phyloP scores from a whole-genome alignment of 2,797 vertebrate species.

The Neostethus bicornis region DNA sequence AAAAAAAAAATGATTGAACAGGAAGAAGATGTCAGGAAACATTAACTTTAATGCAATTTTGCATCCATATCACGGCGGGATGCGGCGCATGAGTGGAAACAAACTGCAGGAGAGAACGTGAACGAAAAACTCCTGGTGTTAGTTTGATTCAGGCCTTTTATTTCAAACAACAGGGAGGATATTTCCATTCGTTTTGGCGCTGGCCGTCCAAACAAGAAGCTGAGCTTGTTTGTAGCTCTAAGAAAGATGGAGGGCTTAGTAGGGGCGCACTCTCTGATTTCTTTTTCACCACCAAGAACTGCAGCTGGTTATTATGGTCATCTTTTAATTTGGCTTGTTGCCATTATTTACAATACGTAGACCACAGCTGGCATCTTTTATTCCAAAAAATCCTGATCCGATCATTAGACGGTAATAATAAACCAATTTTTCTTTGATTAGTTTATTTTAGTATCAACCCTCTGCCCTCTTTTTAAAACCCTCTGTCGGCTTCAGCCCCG shows the following conservation, averaged over 20 bases:
- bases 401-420: conserved; percentile 70
- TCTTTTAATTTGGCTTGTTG: conserved; percentile 68
- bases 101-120: conserved; percentile 92
- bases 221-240: conserved; percentile 66
- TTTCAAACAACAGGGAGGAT: conserved; percentile 86
- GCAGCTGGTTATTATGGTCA: conserved; percentile 86
- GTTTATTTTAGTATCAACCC: conserved; percentile 67
- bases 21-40: conserved; percentile 32
- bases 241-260: conserved; percentile 81
- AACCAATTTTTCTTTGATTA: conserved; percentile 71
- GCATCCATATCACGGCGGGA: conserved; percentile 66
- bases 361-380: conserved; percentile 32
- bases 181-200: conserved; percentile 73
- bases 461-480: conserved; percentile 50
- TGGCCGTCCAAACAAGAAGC: conserved; percentile 58
- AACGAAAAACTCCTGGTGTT: conserved; percentile 82
- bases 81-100: conserved; percentile 73
- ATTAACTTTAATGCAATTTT: conserved; percentile 55
- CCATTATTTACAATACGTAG: conserved; percentile 70
- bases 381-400: conserved; percentile 55
- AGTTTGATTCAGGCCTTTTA: conserved; percentile 88
- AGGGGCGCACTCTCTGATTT: conserved; percentile 68
- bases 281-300: conserved; percentile 68
- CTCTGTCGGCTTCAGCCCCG: conserved; percentile 57
- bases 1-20: conserved; percentile 13